Evolutionary conservation across 2,888 invertebrate species (phyloP).

Genomic region (Callyntrura sp.): DNA sequence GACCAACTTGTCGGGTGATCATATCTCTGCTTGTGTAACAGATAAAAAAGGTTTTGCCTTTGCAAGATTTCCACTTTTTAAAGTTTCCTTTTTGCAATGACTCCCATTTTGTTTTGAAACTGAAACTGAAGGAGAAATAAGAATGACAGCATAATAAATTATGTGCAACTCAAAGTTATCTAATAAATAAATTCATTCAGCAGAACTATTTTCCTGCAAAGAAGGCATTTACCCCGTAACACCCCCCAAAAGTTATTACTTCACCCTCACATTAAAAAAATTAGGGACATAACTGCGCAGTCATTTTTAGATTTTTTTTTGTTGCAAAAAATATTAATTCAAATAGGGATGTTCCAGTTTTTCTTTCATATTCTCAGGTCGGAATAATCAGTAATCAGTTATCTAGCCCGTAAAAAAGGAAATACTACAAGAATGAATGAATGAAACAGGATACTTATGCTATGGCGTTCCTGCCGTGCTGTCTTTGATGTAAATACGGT

Average conservation of each 20-base stretch:
- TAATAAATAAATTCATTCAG: too few relatives aligned
- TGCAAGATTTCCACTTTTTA: too few relatives aligned
- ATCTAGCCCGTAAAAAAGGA: neutral
- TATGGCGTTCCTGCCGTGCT: neutral
- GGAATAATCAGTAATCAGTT: neutral
- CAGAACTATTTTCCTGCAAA: neutral
- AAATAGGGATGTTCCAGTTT: too few relatives aligned
- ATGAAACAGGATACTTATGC: neutral
- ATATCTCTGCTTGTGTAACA: neutral
- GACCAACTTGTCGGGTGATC: constrained; percentile 24
- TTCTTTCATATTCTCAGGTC: neutral
- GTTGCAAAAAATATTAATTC: neutral
- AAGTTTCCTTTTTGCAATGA: too few relatives aligned
- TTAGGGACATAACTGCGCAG: too few relatives aligned
- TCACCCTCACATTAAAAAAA: neutral
- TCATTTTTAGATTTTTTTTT: neutral
- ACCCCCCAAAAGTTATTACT: neutral
- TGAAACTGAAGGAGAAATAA: neutral
- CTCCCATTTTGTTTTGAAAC: neutral
- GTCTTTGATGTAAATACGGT: neutral
- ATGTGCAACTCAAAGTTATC: too few relatives aligned
- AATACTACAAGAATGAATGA: neutral
- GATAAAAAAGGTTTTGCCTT: too few relatives aligned
- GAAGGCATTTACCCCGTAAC: neutral
- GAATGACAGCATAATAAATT: neutral